Conservation (phyloP, 1,140 invertebrate genomes). For the Lucilia sericata region DNA sequence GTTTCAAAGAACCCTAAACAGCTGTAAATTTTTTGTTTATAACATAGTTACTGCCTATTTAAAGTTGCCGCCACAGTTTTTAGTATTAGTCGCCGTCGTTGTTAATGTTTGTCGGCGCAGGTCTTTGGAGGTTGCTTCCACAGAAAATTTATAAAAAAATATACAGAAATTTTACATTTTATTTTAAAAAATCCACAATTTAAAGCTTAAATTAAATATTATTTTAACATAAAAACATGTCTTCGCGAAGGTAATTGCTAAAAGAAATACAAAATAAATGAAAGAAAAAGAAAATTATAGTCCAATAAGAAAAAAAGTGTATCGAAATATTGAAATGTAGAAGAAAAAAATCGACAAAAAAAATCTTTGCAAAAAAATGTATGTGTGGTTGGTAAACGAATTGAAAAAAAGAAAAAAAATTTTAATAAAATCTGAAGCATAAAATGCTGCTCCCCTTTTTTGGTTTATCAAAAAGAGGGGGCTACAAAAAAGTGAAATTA, state of each 20-base stretch:
- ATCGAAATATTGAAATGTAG: not conserved
- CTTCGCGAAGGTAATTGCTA: conserved; percentile 47
- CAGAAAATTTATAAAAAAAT: not conserved
- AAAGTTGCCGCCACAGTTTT: too few species aligned
- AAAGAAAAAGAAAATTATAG: conserved; percentile 14
- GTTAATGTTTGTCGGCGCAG: too few species aligned
- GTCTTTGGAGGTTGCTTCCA: not conserved
- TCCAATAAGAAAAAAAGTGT: not conserved
- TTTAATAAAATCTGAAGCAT: not conserved
- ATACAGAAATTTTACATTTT: not conserved
- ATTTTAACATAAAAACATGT: conserved; percentile 42
- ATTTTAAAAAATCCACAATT: not conserved
- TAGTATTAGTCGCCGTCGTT: too few species aligned
- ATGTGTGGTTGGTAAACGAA: conserved; percentile 27
- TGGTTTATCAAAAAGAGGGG: not conserved
- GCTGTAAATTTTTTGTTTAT: too few species aligned
- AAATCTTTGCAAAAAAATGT: conserved; percentile 36
- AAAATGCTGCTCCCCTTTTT: conserved; percentile 28
- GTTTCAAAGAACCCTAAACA: too few species aligned
- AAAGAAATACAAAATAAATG: not conserved
- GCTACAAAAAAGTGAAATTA: conserved; percentile 4
- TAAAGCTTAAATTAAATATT: not conserved
- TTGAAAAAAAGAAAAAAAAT: not conserved
- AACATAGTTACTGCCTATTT: too few species aligned
- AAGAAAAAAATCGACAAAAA: conserved; percentile 2